phyloP scores from a whole-genome alignment of 1,140 invertebrate genomes.

The Cotesia glomerata region DNA sequence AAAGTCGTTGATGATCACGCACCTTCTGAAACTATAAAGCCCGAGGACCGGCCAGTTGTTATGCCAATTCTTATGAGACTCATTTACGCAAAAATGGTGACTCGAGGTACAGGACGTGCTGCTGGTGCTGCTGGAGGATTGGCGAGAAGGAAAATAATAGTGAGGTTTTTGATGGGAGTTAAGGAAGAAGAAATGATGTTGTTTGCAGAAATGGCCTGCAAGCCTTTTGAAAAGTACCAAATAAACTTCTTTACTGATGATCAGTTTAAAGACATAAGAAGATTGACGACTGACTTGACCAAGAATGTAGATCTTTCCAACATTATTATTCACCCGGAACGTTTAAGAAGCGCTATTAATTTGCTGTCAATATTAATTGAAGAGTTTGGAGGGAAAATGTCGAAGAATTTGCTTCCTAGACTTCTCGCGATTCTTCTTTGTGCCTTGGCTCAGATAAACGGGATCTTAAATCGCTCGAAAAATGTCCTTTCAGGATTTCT shows the following conservation, averaged over 20 bases:
- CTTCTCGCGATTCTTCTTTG: slow-evolving; percentile 77
- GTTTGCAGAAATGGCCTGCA: slow-evolving; percentile 86
- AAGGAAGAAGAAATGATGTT: slow-evolving; percentile 76
- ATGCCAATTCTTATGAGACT: slow-evolving; percentile 86
- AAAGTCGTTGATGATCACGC: slow-evolving; percentile 71
- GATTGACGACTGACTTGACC: slow-evolving; percentile 60
- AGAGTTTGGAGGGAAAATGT: slow-evolving; percentile 82
- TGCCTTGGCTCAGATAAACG: slow-evolving; percentile 69
- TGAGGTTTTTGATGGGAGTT: slow-evolving; percentile 85
- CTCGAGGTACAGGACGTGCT: slow-evolving; percentile 73
- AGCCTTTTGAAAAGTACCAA: slow-evolving; percentile 71
- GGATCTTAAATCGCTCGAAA: slow-evolving; percentile 65
- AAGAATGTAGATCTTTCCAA: slow-evolving; percentile 66
- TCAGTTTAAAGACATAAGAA: slow-evolving; percentile 45
- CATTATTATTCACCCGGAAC: slow-evolving; percentile 71
- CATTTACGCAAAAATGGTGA: slow-evolving; percentile 87
- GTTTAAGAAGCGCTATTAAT: slow-evolving; percentile 77
- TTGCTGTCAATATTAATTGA: slow-evolving; percentile 81
- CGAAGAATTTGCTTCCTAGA: slow-evolving; percentile 69
- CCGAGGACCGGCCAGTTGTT: slow-evolving; percentile 76
- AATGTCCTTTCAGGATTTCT: slow-evolving; percentile 70
- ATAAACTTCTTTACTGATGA: slow-evolving; percentile 54
- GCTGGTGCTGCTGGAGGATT: slow-evolving; percentile 76
- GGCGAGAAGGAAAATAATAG: slow-evolving; percentile 74
- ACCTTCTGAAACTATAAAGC: slow-evolving; percentile 67